Conservation (phyloP, 1,140 invertebrate species). For the Zaprionus taronus region DNA sequence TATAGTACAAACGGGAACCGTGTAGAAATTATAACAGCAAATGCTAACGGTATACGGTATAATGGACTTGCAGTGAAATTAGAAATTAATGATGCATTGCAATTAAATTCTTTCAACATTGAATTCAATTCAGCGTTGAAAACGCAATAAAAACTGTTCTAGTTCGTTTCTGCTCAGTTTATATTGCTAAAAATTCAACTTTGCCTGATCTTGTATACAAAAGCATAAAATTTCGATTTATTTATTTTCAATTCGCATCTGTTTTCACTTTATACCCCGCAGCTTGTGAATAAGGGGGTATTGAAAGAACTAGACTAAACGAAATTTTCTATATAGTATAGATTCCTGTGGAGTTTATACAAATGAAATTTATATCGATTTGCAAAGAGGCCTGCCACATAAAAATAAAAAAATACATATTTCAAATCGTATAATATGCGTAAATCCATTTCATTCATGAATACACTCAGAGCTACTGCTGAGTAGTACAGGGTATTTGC, state of each 20-base stretch:
- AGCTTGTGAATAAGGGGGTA: neutral
- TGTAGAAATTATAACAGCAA: neutral
- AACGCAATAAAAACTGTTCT: neutral
- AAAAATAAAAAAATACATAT: neutral
- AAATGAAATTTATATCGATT: neutral
- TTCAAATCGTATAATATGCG: neutral
- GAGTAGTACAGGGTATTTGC: neutral
- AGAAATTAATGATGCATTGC: neutral
- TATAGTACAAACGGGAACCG: neutral
- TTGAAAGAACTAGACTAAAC: neutral
- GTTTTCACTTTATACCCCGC: neutral
- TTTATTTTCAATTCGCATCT: conserved; percentile 1
- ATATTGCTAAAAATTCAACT: neutral
- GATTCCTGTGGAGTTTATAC: neutral
- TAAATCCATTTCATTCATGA: neutral
- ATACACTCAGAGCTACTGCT: neutral
- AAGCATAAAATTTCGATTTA: neutral
- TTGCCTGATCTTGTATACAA: neutral
- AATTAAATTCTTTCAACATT: conserved; percentile 6
- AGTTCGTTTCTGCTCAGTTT: neutral
- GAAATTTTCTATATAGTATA: neutral
- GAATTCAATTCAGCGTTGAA: neutral
- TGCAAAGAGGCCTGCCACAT: neutral
- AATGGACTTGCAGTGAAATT: neutral
- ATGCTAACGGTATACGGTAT: neutral